Conservation (phyloP, 1,140 invertebrate species). For the Meloidogyne exigua region DNA sequence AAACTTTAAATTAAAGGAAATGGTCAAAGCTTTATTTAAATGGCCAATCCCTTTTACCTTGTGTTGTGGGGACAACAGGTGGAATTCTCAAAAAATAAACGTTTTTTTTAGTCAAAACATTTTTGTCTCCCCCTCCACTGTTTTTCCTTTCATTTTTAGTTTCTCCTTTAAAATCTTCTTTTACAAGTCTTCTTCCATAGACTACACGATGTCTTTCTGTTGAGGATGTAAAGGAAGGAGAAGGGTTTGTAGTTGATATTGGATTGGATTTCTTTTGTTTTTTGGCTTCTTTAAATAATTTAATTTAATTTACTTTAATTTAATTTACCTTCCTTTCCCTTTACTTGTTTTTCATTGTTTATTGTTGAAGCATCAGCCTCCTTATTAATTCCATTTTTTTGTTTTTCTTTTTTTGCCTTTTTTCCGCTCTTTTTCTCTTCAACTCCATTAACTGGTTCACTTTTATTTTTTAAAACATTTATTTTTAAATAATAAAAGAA, state of each 20-base stretch:
- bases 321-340: background rate
- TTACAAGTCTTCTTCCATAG: conserved; percentile 14
- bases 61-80: conserved; percentile 9
- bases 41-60: conserved; percentile 7
- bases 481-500: background rate
- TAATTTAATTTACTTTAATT: background rate
- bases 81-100: conserved; percentile 13
- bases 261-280: background rate
- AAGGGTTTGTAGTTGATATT: background rate
- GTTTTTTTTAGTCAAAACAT: background rate
- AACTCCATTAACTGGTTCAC: background rate
- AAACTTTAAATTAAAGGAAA: too few species aligned
- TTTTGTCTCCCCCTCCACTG: background rate
- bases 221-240: background rate
- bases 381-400: background rate
- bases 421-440: background rate
- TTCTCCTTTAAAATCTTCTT: conserved; percentile 8
- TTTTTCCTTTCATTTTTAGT: background rate
- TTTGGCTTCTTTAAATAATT: background rate
- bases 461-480: background rate
- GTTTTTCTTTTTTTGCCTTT: conserved; percentile 8
- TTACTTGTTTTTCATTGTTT: background rate
- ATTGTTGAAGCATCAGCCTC: too few species aligned
- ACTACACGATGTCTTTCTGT: conserved; percentile 9
- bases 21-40: too few species aligned